Conservation (phyloP, 1,140 invertebrate genomes). For the Drosophila ananassae region DNA sequence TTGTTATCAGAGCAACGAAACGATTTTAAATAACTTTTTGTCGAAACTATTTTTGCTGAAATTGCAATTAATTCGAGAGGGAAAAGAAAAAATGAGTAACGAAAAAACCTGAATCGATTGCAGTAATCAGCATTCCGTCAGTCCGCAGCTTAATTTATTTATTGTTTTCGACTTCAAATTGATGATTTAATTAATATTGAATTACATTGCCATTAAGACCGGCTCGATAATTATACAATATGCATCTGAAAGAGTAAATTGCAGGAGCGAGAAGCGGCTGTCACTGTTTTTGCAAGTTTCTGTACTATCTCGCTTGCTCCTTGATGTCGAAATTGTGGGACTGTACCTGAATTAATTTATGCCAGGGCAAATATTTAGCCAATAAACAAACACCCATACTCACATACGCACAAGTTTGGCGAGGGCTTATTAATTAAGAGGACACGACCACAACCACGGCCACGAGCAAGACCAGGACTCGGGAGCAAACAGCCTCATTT, state of each 20-base stretch:
- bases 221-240: slow-evolving; percentile 70
- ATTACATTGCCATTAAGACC: slow-evolving; percentile 59
- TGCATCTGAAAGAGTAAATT: slow-evolving; percentile 51
- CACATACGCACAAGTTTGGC: slow-evolving; percentile 26
- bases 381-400: slow-evolving; percentile 49
- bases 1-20: slow-evolving; percentile 55
- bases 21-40: slow-evolving; percentile 45
- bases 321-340: slow-evolving; percentile 44
- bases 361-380: slow-evolving; percentile 77
- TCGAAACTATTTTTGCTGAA: slow-evolving; percentile 64
- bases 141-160: slow-evolving; percentile 70
- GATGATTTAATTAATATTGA: slow-evolving; percentile 81
- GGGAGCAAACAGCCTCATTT: slow-evolving; percentile 8
- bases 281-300: not conserved
- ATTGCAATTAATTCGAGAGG: slow-evolving; percentile 56
- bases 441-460: slow-evolving; percentile 10
- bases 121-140: slow-evolving; percentile 69
- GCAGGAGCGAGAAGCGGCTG: slow-evolving; percentile 17
- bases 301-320: not conserved
- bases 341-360: slow-evolving; percentile 78
- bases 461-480: not conserved
- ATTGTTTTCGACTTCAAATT: slow-evolving; percentile 74
- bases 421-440: slow-evolving; percentile 77
- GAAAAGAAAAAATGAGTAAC: slow-evolving; percentile 21
- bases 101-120: slow-evolving; percentile 56